phyloP scores from a whole-genome alignment of 2,888 invertebrate genomes.

The Cheilosia impressa region DNA sequence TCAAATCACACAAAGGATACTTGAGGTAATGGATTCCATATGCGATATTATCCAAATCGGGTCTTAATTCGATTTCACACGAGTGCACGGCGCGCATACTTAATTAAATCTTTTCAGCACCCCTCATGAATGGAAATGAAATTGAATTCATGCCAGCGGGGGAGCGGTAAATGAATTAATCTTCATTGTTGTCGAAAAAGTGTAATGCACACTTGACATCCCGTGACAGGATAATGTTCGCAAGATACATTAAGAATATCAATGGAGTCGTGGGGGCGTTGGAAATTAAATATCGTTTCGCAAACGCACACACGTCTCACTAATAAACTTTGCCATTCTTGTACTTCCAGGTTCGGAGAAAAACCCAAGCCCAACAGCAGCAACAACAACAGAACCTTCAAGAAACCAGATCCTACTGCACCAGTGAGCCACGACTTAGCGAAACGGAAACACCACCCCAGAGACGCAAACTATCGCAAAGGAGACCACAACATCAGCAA shows the following conservation, averaged over 20 bases:
- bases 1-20: slow-evolving; percentile 13
- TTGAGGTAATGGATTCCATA: slow-evolving; percentile 5
- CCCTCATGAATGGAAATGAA: background rate
- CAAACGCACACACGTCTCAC: background rate
- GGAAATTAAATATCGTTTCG: background rate
- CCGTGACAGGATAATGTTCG: slow-evolving; percentile 6
- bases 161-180: slow-evolving; percentile 9
- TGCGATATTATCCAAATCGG: slow-evolving; percentile 17
- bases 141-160: background rate
- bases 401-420: slow-evolving; percentile 85
- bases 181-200: slow-evolving; percentile 20
- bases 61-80: slow-evolving; percentile 63
- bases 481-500: slow-evolving; percentile 82
- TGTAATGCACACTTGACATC: background rate
- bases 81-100: slow-evolving; percentile 2
- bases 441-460: slow-evolving; percentile 87
- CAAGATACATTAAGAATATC: background rate
- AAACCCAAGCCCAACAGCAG: slow-evolving; percentile 81
- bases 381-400: slow-evolving; percentile 81
- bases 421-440: slow-evolving; percentile 87
- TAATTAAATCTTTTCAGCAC: slow-evolving; percentile 54
- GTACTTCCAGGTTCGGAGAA: slow-evolving; percentile 81
- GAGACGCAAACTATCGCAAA: slow-evolving; percentile 83
- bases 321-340: background rate
- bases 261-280: background rate